Conservation (phyloP, 2,888 invertebrate genomes). For the Tillus elongatus region DNA sequence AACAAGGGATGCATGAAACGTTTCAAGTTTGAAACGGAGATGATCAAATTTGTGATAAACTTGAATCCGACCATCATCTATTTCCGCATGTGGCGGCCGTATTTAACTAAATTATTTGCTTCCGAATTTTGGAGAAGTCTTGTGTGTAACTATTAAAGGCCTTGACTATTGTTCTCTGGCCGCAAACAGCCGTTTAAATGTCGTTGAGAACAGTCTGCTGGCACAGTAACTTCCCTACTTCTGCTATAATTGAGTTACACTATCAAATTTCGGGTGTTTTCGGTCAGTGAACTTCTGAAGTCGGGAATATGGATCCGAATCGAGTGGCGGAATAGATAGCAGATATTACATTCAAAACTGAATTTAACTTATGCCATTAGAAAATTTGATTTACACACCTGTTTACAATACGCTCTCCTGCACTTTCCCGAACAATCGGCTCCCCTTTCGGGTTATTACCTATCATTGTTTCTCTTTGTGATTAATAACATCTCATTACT, state of each 20-base stretch:
- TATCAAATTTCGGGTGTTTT: neutral
- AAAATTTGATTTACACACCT: neutral
- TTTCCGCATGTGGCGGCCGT: neutral
- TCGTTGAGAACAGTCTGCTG: no score
- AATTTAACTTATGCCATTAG: neutral
- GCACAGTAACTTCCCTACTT: no score
- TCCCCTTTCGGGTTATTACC: no score
- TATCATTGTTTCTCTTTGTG: no score
- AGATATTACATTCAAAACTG: neutral
- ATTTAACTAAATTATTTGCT: neutral
- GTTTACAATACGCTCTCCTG: neutral
- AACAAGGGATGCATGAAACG: neutral
- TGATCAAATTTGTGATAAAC: neutral
- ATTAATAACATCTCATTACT: no score
- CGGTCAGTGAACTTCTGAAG: slow-evolving; percentile 1
- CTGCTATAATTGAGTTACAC: slow-evolving; percentile 1
- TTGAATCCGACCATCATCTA: neutral
- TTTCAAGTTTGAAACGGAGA: neutral
- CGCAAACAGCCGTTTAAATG: no score
- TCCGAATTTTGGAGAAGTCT: no score
- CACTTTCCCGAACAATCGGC: slow-evolving; percentile 2
- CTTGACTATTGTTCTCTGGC: no score
- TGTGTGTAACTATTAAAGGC: no score
- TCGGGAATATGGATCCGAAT: neutral
- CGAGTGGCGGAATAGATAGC: slow-evolving; percentile 2